These are phyloP conservation scores for Torymus aiolomorphi DNA, from an alignment of 2,888 invertebrate species.

Conservation along the genomic window DNA sequence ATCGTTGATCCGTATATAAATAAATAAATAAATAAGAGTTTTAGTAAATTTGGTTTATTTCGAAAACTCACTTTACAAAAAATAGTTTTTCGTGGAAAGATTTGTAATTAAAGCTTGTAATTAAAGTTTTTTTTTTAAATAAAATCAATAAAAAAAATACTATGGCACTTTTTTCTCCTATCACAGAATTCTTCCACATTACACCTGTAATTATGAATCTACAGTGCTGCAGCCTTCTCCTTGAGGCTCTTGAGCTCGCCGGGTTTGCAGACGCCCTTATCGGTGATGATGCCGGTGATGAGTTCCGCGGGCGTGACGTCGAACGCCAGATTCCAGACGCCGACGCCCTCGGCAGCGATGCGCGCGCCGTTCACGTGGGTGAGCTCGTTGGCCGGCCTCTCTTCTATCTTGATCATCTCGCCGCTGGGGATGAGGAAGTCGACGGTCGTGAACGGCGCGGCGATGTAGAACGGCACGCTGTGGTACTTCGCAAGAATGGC, in stretches of 20 bases:
- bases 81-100: too few species aligned
- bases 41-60: too few species aligned
- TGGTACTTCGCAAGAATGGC: constrained; percentile 95
- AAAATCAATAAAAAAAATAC: too few species aligned
- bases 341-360: constrained; percentile 92
- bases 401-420: constrained; percentile 93
- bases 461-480: constrained; percentile 95
- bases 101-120: too few species aligned
- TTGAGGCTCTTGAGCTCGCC: constrained; percentile 70
- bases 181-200: too few species aligned
- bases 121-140: too few species aligned
- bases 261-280: constrained; percentile 90
- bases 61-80: too few species aligned
- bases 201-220: too few species aligned
- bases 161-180: too few species aligned
- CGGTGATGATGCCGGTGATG: constrained; percentile 96
- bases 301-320: constrained; percentile 96
- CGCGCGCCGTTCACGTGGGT: constrained; percentile 90
- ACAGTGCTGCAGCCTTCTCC: too few species aligned
- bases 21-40: too few species aligned
- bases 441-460: constrained; percentile 94
- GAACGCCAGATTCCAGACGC: constrained; percentile 99
- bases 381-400: constrained; percentile 93
- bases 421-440: constrained; percentile 88
- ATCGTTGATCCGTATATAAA: too few species aligned